Evolutionary conservation across 1,140 invertebrate species (phyloP), one percentile per base, ranked within the genome.

Genomic region (Zeugodacus cucurbitae): DNA sequence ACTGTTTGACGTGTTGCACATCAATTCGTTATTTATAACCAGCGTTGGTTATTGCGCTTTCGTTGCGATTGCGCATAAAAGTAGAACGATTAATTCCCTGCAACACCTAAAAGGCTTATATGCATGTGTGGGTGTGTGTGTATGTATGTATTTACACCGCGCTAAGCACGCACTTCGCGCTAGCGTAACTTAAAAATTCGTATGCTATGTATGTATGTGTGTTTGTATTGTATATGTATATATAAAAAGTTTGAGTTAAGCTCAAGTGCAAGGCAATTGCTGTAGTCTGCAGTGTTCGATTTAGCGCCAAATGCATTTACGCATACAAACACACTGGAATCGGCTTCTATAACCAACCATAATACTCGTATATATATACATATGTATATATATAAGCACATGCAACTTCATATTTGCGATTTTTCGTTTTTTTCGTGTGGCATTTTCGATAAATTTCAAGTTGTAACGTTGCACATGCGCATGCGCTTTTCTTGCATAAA

Each of bases 81-180:
- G 87, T 88, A 88, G 88, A 88, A 88, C 88, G 58, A 86, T 88
- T 88, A 88, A 59, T 88, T 88, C 64, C 44, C 17, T 37, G 59
- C 44, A 41, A 29, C n/a, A 14, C 26, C 20, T 48, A 58, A 32
- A 62, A 54, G 14, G 17, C 20, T 11, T 7, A 37, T 22, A 44
- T 22, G 22, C 26, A 62, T 26, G 10, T 37, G 22, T 37, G 34
- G 29, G n/a, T 59, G 14, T 64, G 29, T 88, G n/a, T 88, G 54
- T 1, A 44, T 78, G 10, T 44, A 62, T 44, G 14, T 54, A 64
- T 85, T n/a, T 88, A 59, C 29, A 44, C 22, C n/a, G 59, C n/a
- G 6, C 67, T 37, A 34, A 48, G 58, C 44, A 70, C 22, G 48
- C 29, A 87, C 29, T 37, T 22, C 58, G n/a, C 58, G 8, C 22